Evolutionary conservation across 2,888 invertebrate species (phyloP).

Genomic region (Hemithea aestivaria): DNA sequence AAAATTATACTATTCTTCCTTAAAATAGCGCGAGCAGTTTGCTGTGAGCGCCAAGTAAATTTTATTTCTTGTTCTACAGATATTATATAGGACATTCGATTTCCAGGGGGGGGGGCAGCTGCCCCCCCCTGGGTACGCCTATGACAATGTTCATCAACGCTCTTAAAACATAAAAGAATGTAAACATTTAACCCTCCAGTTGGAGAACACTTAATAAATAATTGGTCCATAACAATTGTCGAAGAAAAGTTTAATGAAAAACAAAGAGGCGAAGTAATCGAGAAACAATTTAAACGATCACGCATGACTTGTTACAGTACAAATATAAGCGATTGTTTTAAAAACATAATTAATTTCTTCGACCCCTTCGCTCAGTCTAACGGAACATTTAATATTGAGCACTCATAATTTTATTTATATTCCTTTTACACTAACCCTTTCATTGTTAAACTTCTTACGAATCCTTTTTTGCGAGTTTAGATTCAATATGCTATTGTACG

Average conservation of each 20-base stretch:
- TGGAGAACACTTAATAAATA: conserved; percentile 16
- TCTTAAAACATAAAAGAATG: conserved; percentile 8
- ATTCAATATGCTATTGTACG: no score
- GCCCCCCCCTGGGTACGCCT: no score
- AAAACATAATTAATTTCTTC: conserved; percentile 76
- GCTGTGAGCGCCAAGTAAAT: no score
- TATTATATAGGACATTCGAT: no score
- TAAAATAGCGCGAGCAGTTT: no score
- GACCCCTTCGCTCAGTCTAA: conserved; percentile 66
- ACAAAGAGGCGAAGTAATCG: conserved; percentile 74
- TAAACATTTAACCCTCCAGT: conserved; percentile 32
- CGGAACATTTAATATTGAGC: conserved; percentile 79
- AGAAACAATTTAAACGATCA: conserved; percentile 75
- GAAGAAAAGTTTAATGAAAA: conserved; percentile 69
- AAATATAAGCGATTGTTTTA: conserved; percentile 77
- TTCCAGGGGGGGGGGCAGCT: no score
- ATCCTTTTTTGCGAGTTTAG: no score
- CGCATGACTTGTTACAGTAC: conserved; percentile 71
- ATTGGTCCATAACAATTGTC: conserved; percentile 30
- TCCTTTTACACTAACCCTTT: conserved; percentile 72
- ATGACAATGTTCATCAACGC: not conserved
- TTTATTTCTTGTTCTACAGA: no score
- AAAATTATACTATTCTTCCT: no score
- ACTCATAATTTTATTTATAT: conserved; percentile 68
- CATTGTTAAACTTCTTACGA: conserved; percentile 60